A percentile compares a stretch with the other conserved stretches of the same genome.
phyloP scores from a whole-genome alignment of 2,888 invertebrate genomes.

The Tinea pellionella region DNA sequence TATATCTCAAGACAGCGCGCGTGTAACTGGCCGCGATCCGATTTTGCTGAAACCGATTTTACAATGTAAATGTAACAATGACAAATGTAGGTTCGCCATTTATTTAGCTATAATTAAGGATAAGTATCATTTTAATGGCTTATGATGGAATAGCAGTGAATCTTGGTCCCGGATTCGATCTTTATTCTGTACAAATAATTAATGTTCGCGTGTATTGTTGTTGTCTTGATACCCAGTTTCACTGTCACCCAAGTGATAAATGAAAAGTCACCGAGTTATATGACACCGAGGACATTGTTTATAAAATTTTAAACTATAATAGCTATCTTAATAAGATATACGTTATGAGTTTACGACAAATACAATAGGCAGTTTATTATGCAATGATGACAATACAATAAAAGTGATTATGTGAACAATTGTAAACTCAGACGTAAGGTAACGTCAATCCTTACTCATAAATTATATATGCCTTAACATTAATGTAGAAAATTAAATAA shows the following conservation, averaged over 20 bases:
- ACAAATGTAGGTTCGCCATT: background rate
- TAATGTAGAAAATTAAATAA: background rate
- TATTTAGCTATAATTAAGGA: background rate
- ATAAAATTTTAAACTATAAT: background rate
- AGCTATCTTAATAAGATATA: background rate
- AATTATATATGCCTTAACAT: background rate
- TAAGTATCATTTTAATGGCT: background rate
- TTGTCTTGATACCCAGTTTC: no score
- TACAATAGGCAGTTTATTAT: constrained; percentile 4
- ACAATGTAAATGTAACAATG: background rate
- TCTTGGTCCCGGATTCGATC: no score
- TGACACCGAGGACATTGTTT: no score
- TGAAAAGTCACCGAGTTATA: no score
- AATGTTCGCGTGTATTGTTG: no score
- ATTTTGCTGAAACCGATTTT: constrained; percentile 6
- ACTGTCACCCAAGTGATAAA: no score
- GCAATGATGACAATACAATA: background rate
- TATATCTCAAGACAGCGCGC: background rate
- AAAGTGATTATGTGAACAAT: background rate
- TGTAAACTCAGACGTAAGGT: background rate
- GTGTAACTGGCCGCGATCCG: background rate
- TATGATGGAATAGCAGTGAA: no score
- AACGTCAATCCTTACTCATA: background rate
- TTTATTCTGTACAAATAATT: no score
- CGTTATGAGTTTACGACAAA: background rate